These are phyloP conservation scores for Xiphydria camelus DNA, from an alignment of 2,888 invertebrate species.

Conservation along the genomic window DNA sequence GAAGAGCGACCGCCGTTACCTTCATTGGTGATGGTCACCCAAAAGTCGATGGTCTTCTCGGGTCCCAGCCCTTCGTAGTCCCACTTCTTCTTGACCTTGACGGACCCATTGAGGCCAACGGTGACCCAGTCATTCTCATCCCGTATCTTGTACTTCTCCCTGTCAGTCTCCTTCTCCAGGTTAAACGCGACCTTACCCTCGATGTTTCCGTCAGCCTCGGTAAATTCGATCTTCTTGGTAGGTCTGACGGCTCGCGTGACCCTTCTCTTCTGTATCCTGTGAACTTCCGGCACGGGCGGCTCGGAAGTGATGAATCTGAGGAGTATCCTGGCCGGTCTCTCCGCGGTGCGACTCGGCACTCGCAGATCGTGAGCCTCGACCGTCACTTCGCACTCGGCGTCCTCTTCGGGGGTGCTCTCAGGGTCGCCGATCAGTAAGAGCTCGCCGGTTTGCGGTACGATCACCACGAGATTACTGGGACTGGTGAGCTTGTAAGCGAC, in stretches of 20 bases:
- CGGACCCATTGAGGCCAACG: conserved; percentile 88
- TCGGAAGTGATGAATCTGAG: conserved; percentile 66
- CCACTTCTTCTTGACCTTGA: conserved; percentile 95
- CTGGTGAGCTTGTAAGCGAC: conserved; percentile 84
- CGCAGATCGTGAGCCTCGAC: conserved; percentile 85
- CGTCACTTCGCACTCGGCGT: conserved; percentile 69
- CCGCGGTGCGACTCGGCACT: conserved; percentile 71
- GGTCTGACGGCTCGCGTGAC: conserved; percentile 88
- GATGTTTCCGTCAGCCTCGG: conserved; percentile 86
- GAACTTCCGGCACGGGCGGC: conserved; percentile 40
- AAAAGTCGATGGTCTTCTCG: conserved; percentile 94
- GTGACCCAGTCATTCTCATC: conserved; percentile 95
- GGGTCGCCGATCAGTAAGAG: conserved; percentile 82
- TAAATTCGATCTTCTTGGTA: conserved; percentile 90
- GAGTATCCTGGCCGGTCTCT: conserved; percentile 74
- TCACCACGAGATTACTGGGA: conserved; percentile 81
- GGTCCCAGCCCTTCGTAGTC: conserved; percentile 93
- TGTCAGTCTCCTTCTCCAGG: conserved; percentile 87
- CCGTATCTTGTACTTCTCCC: conserved; percentile 90
- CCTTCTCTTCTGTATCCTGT: conserved; percentile 57
- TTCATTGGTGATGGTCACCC: conserved; percentile 91
- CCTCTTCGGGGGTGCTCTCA: conserved; percentile 62
- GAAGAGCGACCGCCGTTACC: conserved; percentile 66
- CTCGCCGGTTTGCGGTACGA: conserved; percentile 92
- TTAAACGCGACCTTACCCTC: conserved; percentile 88